Conservation (phyloP, 2,113 vertebrate genomes). For the Melanerpes formicivorus region DNA sequence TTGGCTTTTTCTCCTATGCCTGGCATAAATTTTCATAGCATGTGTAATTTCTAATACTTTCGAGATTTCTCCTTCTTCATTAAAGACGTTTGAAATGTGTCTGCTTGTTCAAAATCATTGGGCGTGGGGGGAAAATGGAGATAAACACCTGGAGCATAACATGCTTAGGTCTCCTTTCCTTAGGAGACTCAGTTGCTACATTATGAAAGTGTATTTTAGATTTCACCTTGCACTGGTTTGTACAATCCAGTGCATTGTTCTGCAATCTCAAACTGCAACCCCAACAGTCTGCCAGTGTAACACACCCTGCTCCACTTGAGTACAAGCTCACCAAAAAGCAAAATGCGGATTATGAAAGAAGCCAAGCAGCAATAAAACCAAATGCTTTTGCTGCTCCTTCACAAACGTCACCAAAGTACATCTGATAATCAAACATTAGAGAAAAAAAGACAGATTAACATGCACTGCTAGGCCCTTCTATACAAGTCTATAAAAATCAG, state of each 20-base stretch:
- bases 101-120: neutral
- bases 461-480: neutral
- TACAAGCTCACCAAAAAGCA: neutral
- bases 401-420: neutral
- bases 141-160: neutral
- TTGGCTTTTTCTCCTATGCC: neutral
- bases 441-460: neutral
- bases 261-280: neutral
- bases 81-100: neutral
- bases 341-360: neutral
- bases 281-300: neutral
- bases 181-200: neutral
- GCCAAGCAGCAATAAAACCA: neutral
- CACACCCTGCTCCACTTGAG: neutral
- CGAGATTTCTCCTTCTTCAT: neutral
- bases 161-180: neutral
- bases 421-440: neutral
- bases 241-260: neutral
- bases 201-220: neutral
- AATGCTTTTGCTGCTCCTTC: neutral
- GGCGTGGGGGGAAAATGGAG: neutral
- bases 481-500: neutral
- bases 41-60: conserved; percentile 3
- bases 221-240: neutral
- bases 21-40: conserved; percentile 19